Evolutionary conservation across 2,113 vertebrate genomes (phyloP), one percentile per base, ranked within the genome.

Genomic region (Colossoma macropomum): DNA sequence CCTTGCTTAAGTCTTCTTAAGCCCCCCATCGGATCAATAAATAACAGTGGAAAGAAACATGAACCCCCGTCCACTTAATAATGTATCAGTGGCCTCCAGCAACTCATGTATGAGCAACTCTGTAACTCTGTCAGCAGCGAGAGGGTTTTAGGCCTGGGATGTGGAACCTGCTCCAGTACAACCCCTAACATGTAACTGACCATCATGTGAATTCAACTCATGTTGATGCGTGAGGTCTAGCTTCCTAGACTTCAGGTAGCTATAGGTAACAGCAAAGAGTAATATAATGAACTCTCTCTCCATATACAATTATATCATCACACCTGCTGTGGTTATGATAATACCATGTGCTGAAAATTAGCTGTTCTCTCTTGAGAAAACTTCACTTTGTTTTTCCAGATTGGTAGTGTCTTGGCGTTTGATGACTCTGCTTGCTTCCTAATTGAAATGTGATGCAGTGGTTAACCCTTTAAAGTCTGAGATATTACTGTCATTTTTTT

Each of bases 1-100:
- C 17, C 79, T 81, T 74, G 79, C 79, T 81, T 85, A 81, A 84
- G 71, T 73, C 77, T 81, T 73, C 79, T 84, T 84, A 66, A 87
- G 77, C 79, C 75, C 3, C 66, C 12, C 45, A 28, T 62, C 15
- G 0, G 45, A 84, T 87, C 86, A 38, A 87, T 87, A 84, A 84
- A 75, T 75, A 75, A 77, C 75, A 27, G 82, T 52, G 74, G 34
- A 81, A 21, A 30, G 75, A 66, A 86, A 84, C 28, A 73, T 45
- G 62, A 71, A 62, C 70, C 66, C 73, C 41, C 72, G 60, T 73
- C 75, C 62, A 70, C 68, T 80, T 79, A 83, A 68, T 86, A 77
- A 54, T 84, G 30, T 65, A 76, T 60, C 41, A 41, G 27, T 56
- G 52, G 48, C 71, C 63, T 63, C 19, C 15, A 56, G 34, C 23